Evolutionary conservation across 2,888 invertebrate species (phyloP).

Genomic region (Tubulanus polymorphus): DNA sequence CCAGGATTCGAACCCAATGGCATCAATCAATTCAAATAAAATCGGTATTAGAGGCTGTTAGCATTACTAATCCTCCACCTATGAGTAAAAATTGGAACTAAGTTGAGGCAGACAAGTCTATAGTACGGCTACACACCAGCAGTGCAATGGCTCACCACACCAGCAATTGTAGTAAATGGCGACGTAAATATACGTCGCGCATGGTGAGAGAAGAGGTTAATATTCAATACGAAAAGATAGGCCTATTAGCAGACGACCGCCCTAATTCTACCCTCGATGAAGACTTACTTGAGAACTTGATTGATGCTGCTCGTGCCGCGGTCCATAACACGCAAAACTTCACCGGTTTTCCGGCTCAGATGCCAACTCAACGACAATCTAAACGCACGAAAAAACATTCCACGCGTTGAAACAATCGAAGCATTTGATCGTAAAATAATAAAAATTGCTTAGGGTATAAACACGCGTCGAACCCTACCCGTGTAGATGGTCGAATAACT

Average conservation of each 20-base stretch:
- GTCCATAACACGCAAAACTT: constrained; percentile 94
- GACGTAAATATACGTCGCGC: no score
- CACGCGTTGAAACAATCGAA: not conserved
- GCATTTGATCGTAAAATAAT: not conserved
- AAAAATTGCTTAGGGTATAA: not conserved
- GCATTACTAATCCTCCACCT: no score
- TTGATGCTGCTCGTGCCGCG: constrained; percentile 95
- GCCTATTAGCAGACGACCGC: not conserved
- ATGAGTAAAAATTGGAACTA: no score
- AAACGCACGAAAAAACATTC: constrained; percentile 14
- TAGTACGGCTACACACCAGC: no score
- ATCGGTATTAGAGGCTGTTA: no score
- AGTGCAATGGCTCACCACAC: no score
- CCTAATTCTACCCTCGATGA: no score
- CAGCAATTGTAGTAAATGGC: no score
- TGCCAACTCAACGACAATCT: constrained; percentile 91
- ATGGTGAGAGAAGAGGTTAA: no score
- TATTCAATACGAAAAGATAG: not conserved
- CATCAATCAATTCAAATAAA: no score
- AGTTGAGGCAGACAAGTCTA: no score
- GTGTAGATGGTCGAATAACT: constrained; percentile 83
- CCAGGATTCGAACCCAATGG: no score
- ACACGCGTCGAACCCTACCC: constrained; percentile 41
- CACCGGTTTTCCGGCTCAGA: constrained; percentile 89
- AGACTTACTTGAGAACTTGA: constrained; percentile 75